Evolutionary conservation across 2,797 vertebrate genomes (phyloP).

Genomic region (Sciurus carolinensis): DNA sequence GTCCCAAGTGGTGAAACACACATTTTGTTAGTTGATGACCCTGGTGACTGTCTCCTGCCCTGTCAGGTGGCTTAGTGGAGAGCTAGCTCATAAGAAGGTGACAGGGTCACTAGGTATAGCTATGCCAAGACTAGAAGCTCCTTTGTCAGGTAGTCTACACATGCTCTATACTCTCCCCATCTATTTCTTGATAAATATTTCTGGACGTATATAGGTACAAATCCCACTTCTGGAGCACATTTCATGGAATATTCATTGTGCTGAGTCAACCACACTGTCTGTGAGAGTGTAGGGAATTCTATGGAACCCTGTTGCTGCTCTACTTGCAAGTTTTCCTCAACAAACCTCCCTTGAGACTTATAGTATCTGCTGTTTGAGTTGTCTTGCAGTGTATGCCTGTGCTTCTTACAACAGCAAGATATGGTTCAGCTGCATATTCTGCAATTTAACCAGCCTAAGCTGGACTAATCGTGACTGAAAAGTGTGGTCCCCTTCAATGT

Average conservation of each 20-base stretch:
- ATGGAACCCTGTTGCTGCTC: background rate
- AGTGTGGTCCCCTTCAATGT: background rate
- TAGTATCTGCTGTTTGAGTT: background rate
- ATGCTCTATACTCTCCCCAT: background rate
- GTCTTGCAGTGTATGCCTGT: background rate
- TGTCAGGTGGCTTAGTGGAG: background rate
- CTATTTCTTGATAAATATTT: background rate
- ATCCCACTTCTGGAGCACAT: background rate
- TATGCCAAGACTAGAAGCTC: background rate
- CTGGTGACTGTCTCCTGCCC: background rate
- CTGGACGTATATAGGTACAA: background rate
- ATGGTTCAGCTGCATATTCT: background rate
- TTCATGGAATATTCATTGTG: rapidly evolving
- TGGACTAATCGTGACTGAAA: background rate
- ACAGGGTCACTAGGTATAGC: background rate
- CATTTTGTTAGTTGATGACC: background rate
- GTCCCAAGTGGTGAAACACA: background rate
- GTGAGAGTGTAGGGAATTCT: background rate
- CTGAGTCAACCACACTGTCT: background rate
- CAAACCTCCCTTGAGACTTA: background rate
- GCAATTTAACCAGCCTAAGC: background rate
- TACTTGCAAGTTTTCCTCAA: background rate
- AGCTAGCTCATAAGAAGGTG: background rate
- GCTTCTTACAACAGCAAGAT: background rate
- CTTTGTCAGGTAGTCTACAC: background rate